Base-by-base conservation (phyloP, 2,113 vertebrate species). In the Vidua macroura region DNA sequence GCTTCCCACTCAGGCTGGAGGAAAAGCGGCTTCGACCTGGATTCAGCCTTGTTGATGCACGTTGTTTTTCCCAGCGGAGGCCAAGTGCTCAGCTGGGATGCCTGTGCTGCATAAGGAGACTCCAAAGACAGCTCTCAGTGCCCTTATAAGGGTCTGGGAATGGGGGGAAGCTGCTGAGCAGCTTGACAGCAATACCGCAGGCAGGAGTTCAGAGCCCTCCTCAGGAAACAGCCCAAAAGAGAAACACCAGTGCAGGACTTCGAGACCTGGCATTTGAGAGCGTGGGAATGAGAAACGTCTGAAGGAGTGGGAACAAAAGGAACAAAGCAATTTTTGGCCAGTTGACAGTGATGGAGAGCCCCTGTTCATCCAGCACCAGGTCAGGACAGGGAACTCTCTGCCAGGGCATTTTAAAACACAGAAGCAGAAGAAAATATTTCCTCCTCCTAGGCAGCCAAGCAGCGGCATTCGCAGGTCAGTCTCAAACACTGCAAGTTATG, bases 81-180 rank as follows among this genome's bases (percentile, higher is more conserved):
- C 70, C 51, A 25, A 78, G 72, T 21, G 0, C 59, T 74, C 79
- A 70, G 86, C 74, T 49, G 79, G 79, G 94, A 92, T 1, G 41
- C 60, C 89, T 79, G 67, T 3, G 1, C 44, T 0, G 4, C 62
- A 69, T 2, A 31, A 75, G 68, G 66, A 95, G 70, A 84, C 46
- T 91, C 70, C 44, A 49, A 88, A 93, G 70, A 86, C 69, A 85
- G 90, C 51, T 73, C 89, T 87, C 2, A 1, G 91, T 96, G 93
- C 68, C 96, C 94, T 95, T 95, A 92, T 95, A 96, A 84, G 92
- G 96, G 79, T 67, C 39, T 85, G 82, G 84, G 87, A 95, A 85
- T 2, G 28, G 43, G 43, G 56, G 91, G 81, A 95, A 92, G 85
- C 82, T 5, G n/a, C 83, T 0, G 64, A 88, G 68, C 73, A 68